A percentile compares a stretch with the other conserved stretches of the same genome.
Conservation (phyloP, 2,888 invertebrate genomes). For the Clitarchus hookeri region DNA sequence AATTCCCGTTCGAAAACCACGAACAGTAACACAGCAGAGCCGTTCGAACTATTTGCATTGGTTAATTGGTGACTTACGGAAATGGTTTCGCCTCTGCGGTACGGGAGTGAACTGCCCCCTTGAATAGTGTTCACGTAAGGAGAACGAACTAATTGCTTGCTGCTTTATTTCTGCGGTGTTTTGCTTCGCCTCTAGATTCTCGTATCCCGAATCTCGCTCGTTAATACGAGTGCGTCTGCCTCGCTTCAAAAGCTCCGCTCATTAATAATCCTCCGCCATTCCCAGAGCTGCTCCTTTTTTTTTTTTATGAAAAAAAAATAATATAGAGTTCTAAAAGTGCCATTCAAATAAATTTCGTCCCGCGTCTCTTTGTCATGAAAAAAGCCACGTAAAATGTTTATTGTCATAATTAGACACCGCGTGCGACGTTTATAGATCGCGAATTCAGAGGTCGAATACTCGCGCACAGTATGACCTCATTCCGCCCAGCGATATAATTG, state of each 20-base stretch:
- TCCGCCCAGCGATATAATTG: background rate
- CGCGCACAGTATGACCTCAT: background rate
- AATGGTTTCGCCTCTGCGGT: too few species aligned
- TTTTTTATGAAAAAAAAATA: background rate
- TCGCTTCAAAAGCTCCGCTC: background rate
- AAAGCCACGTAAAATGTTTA: background rate
- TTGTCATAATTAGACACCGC: background rate
- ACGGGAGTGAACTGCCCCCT: too few species aligned
- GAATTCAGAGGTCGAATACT: background rate
- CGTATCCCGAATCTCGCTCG: background rate
- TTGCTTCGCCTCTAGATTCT: background rate
- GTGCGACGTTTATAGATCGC: background rate
- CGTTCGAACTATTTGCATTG: too few species aligned
- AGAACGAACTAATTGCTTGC: background rate
- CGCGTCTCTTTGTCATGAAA: background rate
- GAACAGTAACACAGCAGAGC: too few species aligned
- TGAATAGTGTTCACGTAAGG: background rate
- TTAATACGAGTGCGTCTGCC: background rate
- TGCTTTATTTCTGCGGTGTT: background rate
- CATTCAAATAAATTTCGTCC: background rate
- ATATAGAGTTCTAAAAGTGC: background rate
- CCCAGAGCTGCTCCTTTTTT: background rate
- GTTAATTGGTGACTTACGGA: too few species aligned
- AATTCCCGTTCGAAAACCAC: too few species aligned
- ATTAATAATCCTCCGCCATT: background rate